phyloP scores from a whole-genome alignment of 2,113 vertebrate species.

The Scopus umbretta region DNA sequence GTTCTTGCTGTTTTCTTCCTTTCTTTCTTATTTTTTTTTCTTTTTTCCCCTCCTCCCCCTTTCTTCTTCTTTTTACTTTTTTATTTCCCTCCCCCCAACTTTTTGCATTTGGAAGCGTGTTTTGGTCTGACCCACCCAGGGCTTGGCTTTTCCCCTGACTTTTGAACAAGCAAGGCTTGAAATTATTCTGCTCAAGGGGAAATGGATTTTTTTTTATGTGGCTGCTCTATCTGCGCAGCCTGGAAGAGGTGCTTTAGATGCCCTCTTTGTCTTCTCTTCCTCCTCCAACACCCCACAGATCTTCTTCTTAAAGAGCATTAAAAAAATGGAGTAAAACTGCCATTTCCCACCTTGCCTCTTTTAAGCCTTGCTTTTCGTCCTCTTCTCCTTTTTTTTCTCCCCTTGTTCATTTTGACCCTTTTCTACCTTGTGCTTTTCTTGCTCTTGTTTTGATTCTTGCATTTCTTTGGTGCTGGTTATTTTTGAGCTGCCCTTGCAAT shows the following conservation, averaged over 20 bases:
- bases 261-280: background rate
- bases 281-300: background rate
- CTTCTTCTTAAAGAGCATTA: slow-evolving; percentile 10
- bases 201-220: slow-evolving; percentile 20
- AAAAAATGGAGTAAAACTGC: background rate
- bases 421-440: slow-evolving; percentile 58
- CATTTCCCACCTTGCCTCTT: slow-evolving; percentile 50
- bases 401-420: slow-evolving; percentile 61
- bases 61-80: background rate
- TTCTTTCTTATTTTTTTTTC: background rate
- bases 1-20: slow-evolving; percentile 47
- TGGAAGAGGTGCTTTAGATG: background rate
- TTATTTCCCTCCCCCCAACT: background rate
- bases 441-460: slow-evolving; percentile 55
- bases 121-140: slow-evolving; percentile 36
- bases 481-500: slow-evolving; percentile 52
- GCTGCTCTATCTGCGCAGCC: background rate
- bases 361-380: slow-evolving; percentile 68
- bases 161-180: slow-evolving; percentile 73
- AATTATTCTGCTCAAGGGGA: slow-evolving; percentile 48
- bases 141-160: slow-evolving; percentile 51
- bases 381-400: slow-evolving; percentile 32
- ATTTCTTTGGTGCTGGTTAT: slow-evolving; percentile 42
- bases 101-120: slow-evolving; percentile 57
- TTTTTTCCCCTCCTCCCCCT: background rate